Conservation (phyloP, 2,797 vertebrate species). For the Onychomys leucogaster region DNA sequence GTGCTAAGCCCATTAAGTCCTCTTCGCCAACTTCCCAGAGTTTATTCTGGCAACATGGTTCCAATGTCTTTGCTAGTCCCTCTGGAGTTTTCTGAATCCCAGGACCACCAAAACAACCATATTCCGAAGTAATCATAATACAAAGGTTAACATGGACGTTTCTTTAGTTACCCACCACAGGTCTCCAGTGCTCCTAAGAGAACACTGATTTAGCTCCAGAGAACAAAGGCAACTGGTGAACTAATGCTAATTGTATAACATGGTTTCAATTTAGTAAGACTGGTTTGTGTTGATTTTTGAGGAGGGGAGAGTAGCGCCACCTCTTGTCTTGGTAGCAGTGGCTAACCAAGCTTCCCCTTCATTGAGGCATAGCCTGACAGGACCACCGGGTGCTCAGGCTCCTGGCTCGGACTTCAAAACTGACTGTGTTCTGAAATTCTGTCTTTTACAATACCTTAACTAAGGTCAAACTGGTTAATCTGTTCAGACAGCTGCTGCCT, state of each 20-base stretch:
- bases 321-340: not conserved
- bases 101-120: not conserved
- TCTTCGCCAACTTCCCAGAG: not conserved
- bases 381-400: not conserved
- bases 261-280: slow-evolving; percentile 17
- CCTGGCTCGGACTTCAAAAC: not conserved
- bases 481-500: slow-evolving; percentile 76
- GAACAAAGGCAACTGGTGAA: not conserved
- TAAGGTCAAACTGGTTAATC: slow-evolving; percentile 70
- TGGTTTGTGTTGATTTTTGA: not conserved
- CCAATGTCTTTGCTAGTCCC: not conserved
- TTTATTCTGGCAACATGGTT: not conserved
- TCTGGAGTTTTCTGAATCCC: not conserved
- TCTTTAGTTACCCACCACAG: not conserved
- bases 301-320: not conserved
- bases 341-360: not conserved
- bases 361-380: not conserved
- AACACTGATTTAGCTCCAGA: slow-evolving; percentile 28
- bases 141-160: not conserved
- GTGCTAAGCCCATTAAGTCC: not conserved
- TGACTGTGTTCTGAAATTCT: not conserved
- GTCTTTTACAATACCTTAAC: slow-evolving; percentile 66
- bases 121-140: slow-evolving; percentile 13
- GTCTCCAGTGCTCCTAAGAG: not conserved
- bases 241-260: not conserved